Percentiles rank a stretch among this genome's conserved stretches.
phyloP scores from a whole-genome alignment of 2,113 vertebrate genomes.

The Xyrauchen texanus region DNA sequence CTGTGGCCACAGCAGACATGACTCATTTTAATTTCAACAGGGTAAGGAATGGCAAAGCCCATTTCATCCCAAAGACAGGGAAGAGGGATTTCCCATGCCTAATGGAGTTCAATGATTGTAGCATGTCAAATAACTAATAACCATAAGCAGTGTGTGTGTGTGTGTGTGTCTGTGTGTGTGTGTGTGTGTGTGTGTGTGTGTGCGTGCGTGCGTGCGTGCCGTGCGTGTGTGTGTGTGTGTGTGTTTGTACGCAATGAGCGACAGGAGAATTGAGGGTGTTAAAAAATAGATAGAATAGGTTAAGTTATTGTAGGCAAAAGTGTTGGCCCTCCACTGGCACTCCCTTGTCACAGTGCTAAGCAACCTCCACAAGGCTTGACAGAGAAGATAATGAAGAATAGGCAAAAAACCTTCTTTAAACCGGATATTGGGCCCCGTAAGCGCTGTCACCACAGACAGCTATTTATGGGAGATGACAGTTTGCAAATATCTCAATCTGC shows the following conservation, averaged over 20 bases:
- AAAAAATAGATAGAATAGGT: constrained; percentile 50
- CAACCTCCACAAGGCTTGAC: constrained; percentile 59
- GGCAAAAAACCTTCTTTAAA: constrained; percentile 60
- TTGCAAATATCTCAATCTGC: constrained; percentile 99
- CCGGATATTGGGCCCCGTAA: constrained; percentile 60
- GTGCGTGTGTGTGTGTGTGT: constrained; percentile 37
- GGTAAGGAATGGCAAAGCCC: constrained; percentile 69
- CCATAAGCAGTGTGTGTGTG: constrained; percentile 59
- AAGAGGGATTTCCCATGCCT: constrained; percentile 70
- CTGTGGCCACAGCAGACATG: constrained; percentile 65
- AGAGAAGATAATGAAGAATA: constrained; percentile 58
- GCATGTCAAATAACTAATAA: constrained; percentile 70
- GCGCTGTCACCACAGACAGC: constrained; percentile 83
- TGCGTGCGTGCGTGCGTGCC: constrained; percentile 49
- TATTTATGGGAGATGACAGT: constrained; percentile 98
- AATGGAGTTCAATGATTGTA: constrained; percentile 77
- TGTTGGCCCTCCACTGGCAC: constrained; percentile 53
- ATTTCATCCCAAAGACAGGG: constrained; percentile 67
- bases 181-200: constrained; percentile 49
- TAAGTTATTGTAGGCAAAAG: constrained; percentile 53
- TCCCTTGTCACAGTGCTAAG: constrained; percentile 51
- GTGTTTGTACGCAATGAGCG: constrained; percentile 62
- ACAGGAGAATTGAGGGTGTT: constrained; percentile 56
- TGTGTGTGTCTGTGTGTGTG: constrained; percentile 42
- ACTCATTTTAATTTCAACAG: constrained; percentile 77